Evolutionary conservation across 2,888 invertebrate genomes (phyloP).

Genomic region (Danaus chrysippus): DNA sequence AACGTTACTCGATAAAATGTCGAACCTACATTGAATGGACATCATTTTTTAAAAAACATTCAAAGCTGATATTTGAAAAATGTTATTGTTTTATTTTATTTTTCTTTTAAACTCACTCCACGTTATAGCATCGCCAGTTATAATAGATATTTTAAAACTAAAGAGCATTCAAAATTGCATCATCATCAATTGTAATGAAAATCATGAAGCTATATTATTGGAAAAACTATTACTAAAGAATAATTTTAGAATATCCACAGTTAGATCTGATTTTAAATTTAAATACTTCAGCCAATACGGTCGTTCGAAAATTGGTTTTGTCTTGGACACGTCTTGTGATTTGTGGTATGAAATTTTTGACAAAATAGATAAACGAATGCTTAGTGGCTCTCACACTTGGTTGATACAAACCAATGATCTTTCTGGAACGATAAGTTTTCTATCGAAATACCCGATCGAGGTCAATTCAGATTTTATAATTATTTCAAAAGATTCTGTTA

Average conservation of each 20-base stretch:
- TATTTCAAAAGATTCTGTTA: slow-evolving; percentile 35
- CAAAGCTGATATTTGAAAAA: slow-evolving; percentile 13
- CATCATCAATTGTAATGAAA: slow-evolving; percentile 46
- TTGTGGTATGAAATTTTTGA: slow-evolving; percentile 45
- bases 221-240: slow-evolving; percentile 45
- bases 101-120: slow-evolving; percentile 32
- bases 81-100: slow-evolving; percentile 13
- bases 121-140: slow-evolving; percentile 34
- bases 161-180: slow-evolving; percentile 51
- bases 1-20: slow-evolving; percentile 30
- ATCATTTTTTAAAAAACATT: neutral
- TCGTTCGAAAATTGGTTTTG: slow-evolving; percentile 45
- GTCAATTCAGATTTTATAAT: slow-evolving; percentile 70
- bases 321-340: slow-evolving; percentile 52
- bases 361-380: slow-evolving; percentile 33
- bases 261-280: slow-evolving; percentile 25
- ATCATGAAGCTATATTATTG: slow-evolving; percentile 32
- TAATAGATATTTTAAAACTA: slow-evolving; percentile 51
- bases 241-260: slow-evolving; percentile 38
- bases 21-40: slow-evolving; percentile 20
- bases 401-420: slow-evolving; percentile 51
- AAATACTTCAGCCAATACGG: slow-evolving; percentile 29
- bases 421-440: slow-evolving; percentile 37
- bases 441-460: slow-evolving; percentile 59
- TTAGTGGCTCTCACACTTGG: slow-evolving; percentile 56